phyloP scores from a whole-genome alignment of 23 tunicate species.

The Trididemnum nubilum region DNA sequence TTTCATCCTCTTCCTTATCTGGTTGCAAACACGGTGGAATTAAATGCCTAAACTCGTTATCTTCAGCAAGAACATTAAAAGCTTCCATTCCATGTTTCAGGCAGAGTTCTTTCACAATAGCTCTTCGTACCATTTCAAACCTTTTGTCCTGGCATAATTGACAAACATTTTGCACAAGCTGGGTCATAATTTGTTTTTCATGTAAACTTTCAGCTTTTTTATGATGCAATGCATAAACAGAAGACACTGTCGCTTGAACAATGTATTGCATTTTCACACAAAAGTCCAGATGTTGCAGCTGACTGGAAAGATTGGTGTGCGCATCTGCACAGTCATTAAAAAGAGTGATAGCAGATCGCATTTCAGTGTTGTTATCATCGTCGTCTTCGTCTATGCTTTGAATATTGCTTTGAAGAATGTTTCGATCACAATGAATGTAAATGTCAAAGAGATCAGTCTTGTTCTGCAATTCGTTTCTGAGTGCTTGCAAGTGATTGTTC shows the following conservation, averaged over 20 bases:
- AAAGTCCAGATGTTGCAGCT: slow-evolving; percentile 41
- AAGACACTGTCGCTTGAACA: slow-evolving; percentile 14
- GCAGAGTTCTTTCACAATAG: slow-evolving; percentile 31
- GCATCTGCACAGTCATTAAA: slow-evolving; percentile 5
- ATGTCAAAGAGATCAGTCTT: slow-evolving; percentile 25
- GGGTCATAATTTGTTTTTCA: neutral
- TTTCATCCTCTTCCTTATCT: neutral
- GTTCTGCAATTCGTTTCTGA: slow-evolving; percentile 14
- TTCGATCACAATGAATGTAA: slow-evolving; percentile 37
- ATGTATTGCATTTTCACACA: slow-evolving; percentile 35
- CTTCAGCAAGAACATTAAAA: slow-evolving; percentile 24
- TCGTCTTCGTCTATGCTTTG: neutral
- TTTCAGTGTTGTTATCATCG: slow-evolving; percentile 1
- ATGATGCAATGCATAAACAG: neutral
- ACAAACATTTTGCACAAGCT: neutral
- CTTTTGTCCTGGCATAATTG: neutral
- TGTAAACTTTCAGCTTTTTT: neutral
- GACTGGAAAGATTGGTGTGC: neutral
- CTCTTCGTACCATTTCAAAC: neutral
- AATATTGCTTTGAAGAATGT: slow-evolving; percentile 16
- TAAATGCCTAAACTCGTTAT: slow-evolving; percentile 4
- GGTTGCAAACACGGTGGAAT: slow-evolving; percentile 27
- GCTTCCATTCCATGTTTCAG: slow-evolving; percentile 37
- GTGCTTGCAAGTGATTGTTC: neutral
- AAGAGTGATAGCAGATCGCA: slow-evolving; percentile 1